phyloP scores from a whole-genome alignment of 2,113 vertebrate species.

The Azemiops feae region DNA sequence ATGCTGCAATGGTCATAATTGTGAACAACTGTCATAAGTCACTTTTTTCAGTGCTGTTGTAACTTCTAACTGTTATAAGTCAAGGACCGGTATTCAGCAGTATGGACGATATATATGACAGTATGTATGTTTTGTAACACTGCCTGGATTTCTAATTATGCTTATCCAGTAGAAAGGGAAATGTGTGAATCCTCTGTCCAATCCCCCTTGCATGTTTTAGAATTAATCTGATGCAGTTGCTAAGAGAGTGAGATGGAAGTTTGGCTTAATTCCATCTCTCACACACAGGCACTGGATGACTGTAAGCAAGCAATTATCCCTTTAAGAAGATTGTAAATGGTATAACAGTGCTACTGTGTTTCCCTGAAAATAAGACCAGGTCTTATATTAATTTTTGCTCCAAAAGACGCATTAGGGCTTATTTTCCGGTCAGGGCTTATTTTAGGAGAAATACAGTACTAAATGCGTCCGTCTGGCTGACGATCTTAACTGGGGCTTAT shows the following conservation, averaged over 20 bases:
- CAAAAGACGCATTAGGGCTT: too few relatives aligned
- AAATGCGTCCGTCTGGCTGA: too few relatives aligned
- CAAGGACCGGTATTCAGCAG: neutral
- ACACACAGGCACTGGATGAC: neutral
- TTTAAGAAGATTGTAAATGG: neutral
- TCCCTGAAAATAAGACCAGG: too few relatives aligned
- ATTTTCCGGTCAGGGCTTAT: too few relatives aligned
- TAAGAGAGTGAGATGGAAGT: neutral
- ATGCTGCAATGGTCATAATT: neutral
- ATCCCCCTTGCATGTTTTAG: neutral
- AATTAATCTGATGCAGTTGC: neutral
- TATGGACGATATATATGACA: neutral
- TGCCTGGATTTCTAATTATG: neutral
- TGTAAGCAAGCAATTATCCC: neutral
- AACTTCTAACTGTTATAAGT: neutral
- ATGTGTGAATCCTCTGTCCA: neutral
- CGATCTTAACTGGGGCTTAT: too few relatives aligned
- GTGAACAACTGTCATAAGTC: neutral
- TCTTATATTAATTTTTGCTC: too few relatives aligned
- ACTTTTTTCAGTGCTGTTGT: neutral
- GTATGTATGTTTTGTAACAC: neutral
- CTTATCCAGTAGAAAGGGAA: neutral
- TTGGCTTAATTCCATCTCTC: neutral
- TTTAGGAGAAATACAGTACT: too few relatives aligned
- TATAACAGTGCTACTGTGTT: neutral